Percentiles rank a stretch among this genome's conserved stretches.
Evolutionary conservation across 1,140 invertebrate species (phyloP).

Genomic region (Lepidurus apus): DNA sequence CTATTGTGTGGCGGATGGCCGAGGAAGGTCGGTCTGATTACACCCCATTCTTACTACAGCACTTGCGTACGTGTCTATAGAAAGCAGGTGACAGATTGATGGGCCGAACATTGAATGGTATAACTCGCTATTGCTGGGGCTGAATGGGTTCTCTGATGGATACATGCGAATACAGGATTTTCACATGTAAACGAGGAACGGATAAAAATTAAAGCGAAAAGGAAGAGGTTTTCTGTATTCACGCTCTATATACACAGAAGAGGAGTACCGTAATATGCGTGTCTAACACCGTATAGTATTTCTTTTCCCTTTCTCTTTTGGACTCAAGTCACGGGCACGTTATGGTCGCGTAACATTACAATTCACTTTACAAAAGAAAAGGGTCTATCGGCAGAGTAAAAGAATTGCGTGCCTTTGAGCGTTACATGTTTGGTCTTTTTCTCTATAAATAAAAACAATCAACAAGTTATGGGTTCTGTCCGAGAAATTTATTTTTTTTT

Average conservation of each 20-base stretch:
- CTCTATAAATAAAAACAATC: neutral
- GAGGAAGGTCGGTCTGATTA: neutral
- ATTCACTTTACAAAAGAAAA: neutral
- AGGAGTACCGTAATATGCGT: neutral
- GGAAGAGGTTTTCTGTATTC: neutral
- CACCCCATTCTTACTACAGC: neutral
- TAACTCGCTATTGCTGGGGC: neutral
- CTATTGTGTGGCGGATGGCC: neutral
- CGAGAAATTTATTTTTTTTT: neutral
- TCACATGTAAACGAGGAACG: neutral
- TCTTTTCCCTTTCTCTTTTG: neutral
- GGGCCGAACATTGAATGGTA: neutral
- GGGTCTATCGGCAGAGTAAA: neutral
- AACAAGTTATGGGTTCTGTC: neutral
- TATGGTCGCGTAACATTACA: neutral
- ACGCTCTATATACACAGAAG: neutral
- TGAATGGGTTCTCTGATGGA: neutral
- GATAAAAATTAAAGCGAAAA: neutral
- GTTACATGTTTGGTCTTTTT: neutral
- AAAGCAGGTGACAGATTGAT: slow-evolving; percentile 21
- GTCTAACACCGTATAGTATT: neutral
- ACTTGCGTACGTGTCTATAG: neutral
- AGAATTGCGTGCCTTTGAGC: neutral
- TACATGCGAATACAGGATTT: neutral
- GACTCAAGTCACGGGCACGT: neutral